These are phyloP conservation scores for Sterna hirundo DNA, from an alignment of 2,113 vertebrate genomes.

Conservation along the genomic window DNA sequence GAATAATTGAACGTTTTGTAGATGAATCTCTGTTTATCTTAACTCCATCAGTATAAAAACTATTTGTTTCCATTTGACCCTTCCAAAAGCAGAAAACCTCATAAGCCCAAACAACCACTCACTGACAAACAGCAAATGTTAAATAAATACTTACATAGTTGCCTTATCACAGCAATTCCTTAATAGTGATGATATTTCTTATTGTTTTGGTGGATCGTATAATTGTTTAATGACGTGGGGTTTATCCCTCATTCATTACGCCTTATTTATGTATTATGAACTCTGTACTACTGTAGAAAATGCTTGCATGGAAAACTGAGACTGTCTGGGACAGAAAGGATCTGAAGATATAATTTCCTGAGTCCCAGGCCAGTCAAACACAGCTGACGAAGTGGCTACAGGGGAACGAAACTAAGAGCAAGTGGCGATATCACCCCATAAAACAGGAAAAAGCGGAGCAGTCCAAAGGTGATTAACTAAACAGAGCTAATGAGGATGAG, in stretches of 20 bases:
- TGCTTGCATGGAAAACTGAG: background rate
- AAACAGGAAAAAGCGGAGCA: background rate
- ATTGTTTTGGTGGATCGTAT: background rate
- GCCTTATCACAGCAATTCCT: background rate
- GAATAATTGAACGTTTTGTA: constrained; percentile 45
- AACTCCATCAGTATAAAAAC: background rate
- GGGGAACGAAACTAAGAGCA: background rate
- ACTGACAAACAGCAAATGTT: background rate
- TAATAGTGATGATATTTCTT: background rate
- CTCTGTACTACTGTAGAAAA: background rate
- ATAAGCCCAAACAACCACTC: background rate
- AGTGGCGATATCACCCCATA: rapidly evolving
- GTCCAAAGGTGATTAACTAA: background rate
- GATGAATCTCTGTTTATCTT: background rate
- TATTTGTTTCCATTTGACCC: background rate
- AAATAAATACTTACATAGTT: background rate
- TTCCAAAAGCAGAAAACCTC: background rate
- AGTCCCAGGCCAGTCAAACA: background rate
- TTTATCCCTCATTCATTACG: background rate
- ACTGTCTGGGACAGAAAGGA: background rate
- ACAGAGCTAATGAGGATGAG: background rate
- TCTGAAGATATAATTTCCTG: background rate
- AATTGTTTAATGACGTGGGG: background rate
- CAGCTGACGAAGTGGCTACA: background rate
- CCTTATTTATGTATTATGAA: background rate